Evolutionary conservation across 2,113 vertebrate species (phyloP).

Genomic region (Antechinus flavipes): DNA sequence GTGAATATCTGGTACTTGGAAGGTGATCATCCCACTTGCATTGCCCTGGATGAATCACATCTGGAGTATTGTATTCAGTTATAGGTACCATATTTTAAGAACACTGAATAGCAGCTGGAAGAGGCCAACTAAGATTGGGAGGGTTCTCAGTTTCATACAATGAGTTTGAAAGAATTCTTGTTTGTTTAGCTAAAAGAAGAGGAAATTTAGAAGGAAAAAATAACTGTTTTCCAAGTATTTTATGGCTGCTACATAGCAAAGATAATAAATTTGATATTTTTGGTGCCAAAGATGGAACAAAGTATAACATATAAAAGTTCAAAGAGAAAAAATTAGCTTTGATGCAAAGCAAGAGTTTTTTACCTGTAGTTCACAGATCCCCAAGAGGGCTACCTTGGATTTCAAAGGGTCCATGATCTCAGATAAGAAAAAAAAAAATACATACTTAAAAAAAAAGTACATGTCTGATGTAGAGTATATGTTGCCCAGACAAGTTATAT

Average conservation of each 20-base stretch:
- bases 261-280: neutral
- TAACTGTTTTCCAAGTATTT: neutral
- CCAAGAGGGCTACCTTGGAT: neutral
- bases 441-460: neutral
- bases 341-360: neutral
- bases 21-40: neutral
- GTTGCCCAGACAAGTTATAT: neutral
- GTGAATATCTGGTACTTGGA: neutral
- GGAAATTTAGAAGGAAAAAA: neutral
- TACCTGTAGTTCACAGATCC: neutral
- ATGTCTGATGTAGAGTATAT: neutral
- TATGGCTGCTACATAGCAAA: neutral
- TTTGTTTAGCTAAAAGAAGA: neutral
- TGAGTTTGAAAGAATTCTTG: neutral
- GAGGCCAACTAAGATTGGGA: neutral
- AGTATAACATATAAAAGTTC: neutral
- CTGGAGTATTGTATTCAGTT: neutral
- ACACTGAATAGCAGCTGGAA: neutral
- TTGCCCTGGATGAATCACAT: neutral
- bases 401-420: neutral
- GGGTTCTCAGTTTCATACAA: neutral
- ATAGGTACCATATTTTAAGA: neutral
- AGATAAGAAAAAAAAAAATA: no score
- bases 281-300: neutral
- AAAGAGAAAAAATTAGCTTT: neutral